phyloP scores from a whole-genome alignment of 2,113 vertebrate species.

The Peucedramus taeniatus region DNA sequence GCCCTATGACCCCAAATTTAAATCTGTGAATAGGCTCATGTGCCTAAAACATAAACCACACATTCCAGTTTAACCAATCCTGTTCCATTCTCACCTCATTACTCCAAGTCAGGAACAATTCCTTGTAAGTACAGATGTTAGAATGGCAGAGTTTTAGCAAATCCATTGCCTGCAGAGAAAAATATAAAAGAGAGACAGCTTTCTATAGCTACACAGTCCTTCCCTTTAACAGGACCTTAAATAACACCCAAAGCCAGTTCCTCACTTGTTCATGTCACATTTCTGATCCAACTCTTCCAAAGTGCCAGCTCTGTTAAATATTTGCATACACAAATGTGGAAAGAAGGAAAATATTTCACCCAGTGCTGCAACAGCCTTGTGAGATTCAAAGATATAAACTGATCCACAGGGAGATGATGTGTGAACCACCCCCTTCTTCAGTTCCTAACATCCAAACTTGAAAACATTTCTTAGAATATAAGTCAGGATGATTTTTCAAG shows the following conservation, averaged over 20 bases:
- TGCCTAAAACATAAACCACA: background rate
- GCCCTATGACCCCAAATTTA: background rate
- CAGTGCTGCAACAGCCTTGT: background rate
- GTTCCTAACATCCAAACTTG: background rate
- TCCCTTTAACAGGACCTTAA: background rate
- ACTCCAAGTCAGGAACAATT: slow-evolving; percentile 75
- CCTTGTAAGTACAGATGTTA: slow-evolving; percentile 70
- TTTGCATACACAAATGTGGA: background rate
- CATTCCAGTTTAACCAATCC: background rate
- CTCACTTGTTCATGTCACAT: background rate
- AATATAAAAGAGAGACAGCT: background rate
- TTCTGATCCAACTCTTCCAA: background rate
- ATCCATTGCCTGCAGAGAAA: slow-evolving; percentile 44
- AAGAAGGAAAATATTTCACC: background rate
- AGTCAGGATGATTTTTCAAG: background rate
- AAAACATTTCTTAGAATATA: background rate
- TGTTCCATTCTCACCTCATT: slow-evolving; percentile 49
- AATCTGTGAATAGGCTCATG: background rate
- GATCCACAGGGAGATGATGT: background rate
- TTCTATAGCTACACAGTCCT: background rate
- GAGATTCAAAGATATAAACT: background rate
- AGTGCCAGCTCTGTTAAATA: background rate
- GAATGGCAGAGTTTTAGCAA: slow-evolving; percentile 68
- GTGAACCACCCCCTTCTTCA: background rate
- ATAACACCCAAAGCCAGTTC: background rate